Base-by-base conservation (phyloP, 2,797 vertebrate genomes). In the Acrossocheilus fasciatus region DNA sequence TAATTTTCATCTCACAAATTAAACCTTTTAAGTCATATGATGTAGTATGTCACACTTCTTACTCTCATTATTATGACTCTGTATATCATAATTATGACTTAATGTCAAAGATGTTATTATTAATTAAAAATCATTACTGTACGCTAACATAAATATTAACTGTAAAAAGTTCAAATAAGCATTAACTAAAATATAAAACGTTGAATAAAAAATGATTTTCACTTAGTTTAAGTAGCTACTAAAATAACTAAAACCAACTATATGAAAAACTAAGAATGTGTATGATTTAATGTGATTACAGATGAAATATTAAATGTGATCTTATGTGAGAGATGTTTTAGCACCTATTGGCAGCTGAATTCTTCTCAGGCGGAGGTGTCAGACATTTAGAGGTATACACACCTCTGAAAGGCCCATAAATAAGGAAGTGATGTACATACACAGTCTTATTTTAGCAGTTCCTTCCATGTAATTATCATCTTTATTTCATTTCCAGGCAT, bases 401-500 rank as follows among this genome's bases (percentile, higher is more conserved):
- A 54, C 7, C 10, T 52, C 41, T 12, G 30, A 69, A 39, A 82
- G 23, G 47, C 12, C 8, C 14, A 52, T 6, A 52, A 50, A 9
- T 57, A 26, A 70, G 72, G 36, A 52, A 11, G 47, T 72, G 8
- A 30, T 66, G 20, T 26, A 73, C 34, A 82, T 52, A 26, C 36
- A 57, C 7, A 52, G 64, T 39, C 41, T 43, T 36, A 62, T 59
- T 52, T 72, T 34, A 85, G 64, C 76, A 72, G 26, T 20, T 78
- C 47, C 62, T 85, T 72, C 66, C 36, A 57, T 70, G 52, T 47
- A 43, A 57, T 80, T 73, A 36, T 73, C 76, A 54, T 47, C n/a
- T 72, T 52, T 76, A 66, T 76, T 84, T 84, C 30, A 66, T 68
- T 76, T 76, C 34, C 47, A 77, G 34, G 4, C 12, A 30, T 80